phyloP scores from a whole-genome alignment of 2,888 invertebrate genomes.

The Epiperipatus broadwayi region DNA sequence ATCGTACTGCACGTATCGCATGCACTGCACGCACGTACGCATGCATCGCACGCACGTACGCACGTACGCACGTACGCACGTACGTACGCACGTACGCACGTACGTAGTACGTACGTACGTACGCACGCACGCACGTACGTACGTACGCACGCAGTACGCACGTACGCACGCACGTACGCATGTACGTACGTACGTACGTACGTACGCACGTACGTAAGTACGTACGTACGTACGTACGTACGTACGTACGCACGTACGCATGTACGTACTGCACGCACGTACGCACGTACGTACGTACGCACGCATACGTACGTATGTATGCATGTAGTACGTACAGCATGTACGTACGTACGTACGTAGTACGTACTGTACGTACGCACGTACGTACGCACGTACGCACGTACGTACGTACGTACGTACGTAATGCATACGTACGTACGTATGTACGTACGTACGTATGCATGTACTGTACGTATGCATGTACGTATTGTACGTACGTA shows the following conservation, averaged over 20 bases:
- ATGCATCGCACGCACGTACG: background rate
- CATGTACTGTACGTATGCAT: no score
- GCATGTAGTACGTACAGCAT: background rate
- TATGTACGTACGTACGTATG: conserved; percentile 16
- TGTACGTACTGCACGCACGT: background rate
- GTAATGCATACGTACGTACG: conserved; percentile 15
- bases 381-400: conserved; percentile 8
- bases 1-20: no score
- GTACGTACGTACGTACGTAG: background rate
- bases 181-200: conserved; percentile 4
- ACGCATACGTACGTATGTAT: background rate
- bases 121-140: conserved; percentile 1
- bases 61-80: conserved; percentile 4
- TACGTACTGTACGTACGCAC: background rate
- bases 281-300: conserved; percentile 3
- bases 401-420: conserved; percentile 4
- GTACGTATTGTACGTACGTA: no score
- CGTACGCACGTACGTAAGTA: conserved; percentile 6
- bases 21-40: no score
- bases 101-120: background rate
- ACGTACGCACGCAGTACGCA: no score
- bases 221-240: conserved; percentile 4
- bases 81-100: background rate
- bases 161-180: background rate
- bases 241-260: background rate